Percentiles rank a stretch among this genome's conserved stretches.
These are phyloP conservation scores for Tarsius wallacei DNA, from an alignment of 2,797 vertebrate genomes.

Conservation along the genomic window DNA sequence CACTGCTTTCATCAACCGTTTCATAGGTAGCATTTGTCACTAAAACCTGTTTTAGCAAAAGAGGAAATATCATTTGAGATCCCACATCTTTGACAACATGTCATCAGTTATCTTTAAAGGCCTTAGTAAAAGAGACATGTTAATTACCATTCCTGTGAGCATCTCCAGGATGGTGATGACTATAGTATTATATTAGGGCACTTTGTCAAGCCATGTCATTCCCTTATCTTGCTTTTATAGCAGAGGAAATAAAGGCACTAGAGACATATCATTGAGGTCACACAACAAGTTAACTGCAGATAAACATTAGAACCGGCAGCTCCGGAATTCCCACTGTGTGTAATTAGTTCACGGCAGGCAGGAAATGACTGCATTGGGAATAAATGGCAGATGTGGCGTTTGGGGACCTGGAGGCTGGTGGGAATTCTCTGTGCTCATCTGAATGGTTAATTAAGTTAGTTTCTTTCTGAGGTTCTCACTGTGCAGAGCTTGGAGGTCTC, in stretches of 20 bases:
- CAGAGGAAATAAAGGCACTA: constrained; percentile 71
- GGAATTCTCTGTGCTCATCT: constrained; percentile 61
- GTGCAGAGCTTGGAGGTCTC: not conserved
- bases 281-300: constrained; percentile 69
- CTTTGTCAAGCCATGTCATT: constrained; percentile 74
- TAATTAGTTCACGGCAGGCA: constrained; percentile 75
- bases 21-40: constrained; percentile 58
- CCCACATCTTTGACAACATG: constrained; percentile 54
- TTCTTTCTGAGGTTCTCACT: constrained; percentile 34
- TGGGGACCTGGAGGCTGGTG: constrained; percentile 54
- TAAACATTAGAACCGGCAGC: constrained; percentile 76
- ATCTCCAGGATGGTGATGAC: not conserved
- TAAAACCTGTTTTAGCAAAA: constrained; percentile 63
- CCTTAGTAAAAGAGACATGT: constrained; percentile 28
- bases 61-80: constrained; percentile 58
- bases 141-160: constrained; percentile 71
- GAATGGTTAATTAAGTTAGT: constrained; percentile 63
- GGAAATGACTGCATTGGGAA: constrained; percentile 74
- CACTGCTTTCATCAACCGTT: constrained; percentile 56
- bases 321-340: constrained; percentile 78
- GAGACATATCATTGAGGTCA: constrained; percentile 80
- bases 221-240: constrained; percentile 80
- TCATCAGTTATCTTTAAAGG: constrained; percentile 76
- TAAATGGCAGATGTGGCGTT: constrained; percentile 62
- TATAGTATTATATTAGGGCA: constrained; percentile 23